Percentiles rank a stretch among this genome's conserved stretches.
Conservation (phyloP, 2,888 invertebrate species). For the Cantharis nigra region DNA sequence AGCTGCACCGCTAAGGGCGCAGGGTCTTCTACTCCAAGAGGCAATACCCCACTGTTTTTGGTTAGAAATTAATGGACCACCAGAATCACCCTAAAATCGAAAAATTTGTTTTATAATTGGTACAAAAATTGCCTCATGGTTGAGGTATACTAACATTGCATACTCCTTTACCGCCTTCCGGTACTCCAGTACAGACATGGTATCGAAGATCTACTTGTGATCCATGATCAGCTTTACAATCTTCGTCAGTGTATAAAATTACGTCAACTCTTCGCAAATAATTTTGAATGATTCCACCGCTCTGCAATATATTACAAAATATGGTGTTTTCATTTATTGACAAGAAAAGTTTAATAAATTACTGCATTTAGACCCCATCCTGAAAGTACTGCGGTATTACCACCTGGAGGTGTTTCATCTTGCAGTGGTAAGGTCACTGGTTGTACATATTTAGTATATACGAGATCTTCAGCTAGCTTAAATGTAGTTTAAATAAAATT, state of each 20-base stretch:
- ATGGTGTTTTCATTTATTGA: not conserved
- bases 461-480: slow-evolving; percentile 35
- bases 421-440: slow-evolving; percentile 32
- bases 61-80: slow-evolving; percentile 52
- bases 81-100: slow-evolving; percentile 41
- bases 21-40: slow-evolving; percentile 56
- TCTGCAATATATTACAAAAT: not conserved
- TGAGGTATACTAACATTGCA: slow-evolving; percentile 46
- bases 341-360: not conserved
- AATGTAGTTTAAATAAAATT: slow-evolving; percentile 34
- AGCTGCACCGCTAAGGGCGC: slow-evolving; percentile 53
- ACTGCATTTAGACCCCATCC: not conserved
- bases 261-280: slow-evolving; percentile 52
- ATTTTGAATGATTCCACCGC: slow-evolving; percentile 47
- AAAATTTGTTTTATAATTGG: not conserved
- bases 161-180: slow-evolving; percentile 35
- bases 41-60: slow-evolving; percentile 54
- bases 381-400: not conserved
- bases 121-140: not conserved
- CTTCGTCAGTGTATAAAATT: slow-evolving; percentile 45
- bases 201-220: not conserved
- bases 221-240: slow-evolving; percentile 5
- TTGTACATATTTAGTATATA: slow-evolving; percentile 24
- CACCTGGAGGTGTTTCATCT: slow-evolving; percentile 25
- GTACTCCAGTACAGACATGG: slow-evolving; percentile 52